A percentile compares a stretch with the other conserved stretches of the same genome.
phyloP scores from a whole-genome alignment of 2,113 vertebrate genomes.

The Candoia aspera region DNA sequence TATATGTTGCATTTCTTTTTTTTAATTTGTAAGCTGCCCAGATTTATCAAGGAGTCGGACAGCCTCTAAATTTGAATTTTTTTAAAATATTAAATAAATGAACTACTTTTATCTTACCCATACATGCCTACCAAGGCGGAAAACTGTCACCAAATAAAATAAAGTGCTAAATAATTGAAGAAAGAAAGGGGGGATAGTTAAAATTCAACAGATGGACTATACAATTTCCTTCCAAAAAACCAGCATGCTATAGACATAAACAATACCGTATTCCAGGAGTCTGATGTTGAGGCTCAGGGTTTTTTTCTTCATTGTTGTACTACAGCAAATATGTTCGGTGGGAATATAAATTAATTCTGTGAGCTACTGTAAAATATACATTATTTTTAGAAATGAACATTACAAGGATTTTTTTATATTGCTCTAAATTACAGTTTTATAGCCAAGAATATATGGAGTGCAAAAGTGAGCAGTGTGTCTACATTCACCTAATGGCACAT shows the following conservation, averaged over 20 bases:
- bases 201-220: slow-evolving; percentile 10
- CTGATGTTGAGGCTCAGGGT: background rate
- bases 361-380: background rate
- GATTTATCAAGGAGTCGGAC: background rate
- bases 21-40: background rate
- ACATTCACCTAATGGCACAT: background rate
- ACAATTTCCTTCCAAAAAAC: slow-evolving; percentile 8
- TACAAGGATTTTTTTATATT: background rate
- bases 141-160: background rate
- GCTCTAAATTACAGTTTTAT: background rate
- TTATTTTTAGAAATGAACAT: background rate
- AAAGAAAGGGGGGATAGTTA: background rate
- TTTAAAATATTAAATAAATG: background rate
- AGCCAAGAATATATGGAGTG: background rate
- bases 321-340: slow-evolving; percentile 29
- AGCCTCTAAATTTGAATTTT: background rate
- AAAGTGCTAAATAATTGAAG: background rate
- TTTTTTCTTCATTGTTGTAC: background rate
- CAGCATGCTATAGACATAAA: slow-evolving; percentile 12
- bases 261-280: background rate
- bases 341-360: background rate
- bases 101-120: background rate
- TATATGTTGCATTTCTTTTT: background rate
- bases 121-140: background rate
- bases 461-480: slow-evolving; percentile 2